Evolutionary conservation across 2,113 vertebrate species (phyloP), one percentile per base, ranked within the genome.

Genomic region (Junco hyemalis): DNA sequence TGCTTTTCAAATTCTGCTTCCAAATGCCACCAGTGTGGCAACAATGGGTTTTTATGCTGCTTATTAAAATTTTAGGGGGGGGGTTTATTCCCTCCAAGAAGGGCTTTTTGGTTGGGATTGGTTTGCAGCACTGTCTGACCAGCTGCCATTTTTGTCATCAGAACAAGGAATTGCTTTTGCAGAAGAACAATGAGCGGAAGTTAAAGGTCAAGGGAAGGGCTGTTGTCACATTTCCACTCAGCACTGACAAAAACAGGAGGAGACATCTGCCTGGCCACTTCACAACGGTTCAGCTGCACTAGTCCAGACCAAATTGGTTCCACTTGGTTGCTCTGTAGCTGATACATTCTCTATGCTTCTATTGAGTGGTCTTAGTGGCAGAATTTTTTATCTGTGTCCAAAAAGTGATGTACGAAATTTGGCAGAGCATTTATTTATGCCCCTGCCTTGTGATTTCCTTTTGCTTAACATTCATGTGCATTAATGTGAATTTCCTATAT

Each of bases 171-270:
- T 68, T 90, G 60, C 88, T 85, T 44, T 74, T 88, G 65, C 83
- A 85, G 76, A 48, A 63, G 88, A 92, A 96, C 93, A 96, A 97
- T 93, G 65, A 45, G 81, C 56, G 84, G 96, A 97, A 97, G 88
- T 68, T 77, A 51, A 85, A 86, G 95, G 95, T 97, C 93, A 89
- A 78, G 95, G 95, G 45, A 88, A 88, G 73, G 90, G 84, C 59
- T 86, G 20, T 59, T 95, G 80, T 86, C 90, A 63, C 80, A n/a
- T 81, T 95, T 92, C 80, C 90, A 93, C 88, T 88, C 88, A 68
- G 69, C 69, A 35, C 60, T 81, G 70, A 86, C 68, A 66, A 29
- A 88, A 94, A 88, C 61, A 65, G 71, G 93, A 69, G 76, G 73
- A 84, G 81, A 29, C 66, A 74, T 93, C 84, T 95, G 90, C 64